These are phyloP conservation scores for Bufotes viridis DNA, from an alignment of 2,797 vertebrate genomes.

Conservation along the genomic window DNA sequence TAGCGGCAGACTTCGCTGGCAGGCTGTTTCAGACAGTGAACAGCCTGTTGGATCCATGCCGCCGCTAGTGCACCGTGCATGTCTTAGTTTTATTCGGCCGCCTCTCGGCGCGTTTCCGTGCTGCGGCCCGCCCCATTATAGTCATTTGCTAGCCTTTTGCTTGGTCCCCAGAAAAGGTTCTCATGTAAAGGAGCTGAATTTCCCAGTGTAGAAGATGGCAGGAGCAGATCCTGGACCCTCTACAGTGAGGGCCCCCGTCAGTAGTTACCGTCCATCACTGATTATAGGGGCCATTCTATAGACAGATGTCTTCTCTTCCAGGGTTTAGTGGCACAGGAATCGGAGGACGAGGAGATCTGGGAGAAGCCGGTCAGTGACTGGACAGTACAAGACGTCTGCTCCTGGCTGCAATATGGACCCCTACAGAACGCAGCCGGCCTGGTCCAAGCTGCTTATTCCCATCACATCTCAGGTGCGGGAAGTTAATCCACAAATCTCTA, in stretches of 20 bases:
- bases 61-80: too few relatives aligned
- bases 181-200: background rate
- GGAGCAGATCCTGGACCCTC: background rate
- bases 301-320: background rate
- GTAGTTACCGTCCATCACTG: background rate
- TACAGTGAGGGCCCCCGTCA: background rate
- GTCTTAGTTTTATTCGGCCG: too few relatives aligned
- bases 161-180: background rate
- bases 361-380: constrained; percentile 55
- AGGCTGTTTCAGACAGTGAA: too few relatives aligned
- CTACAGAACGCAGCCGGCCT: constrained; percentile 40
- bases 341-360: constrained; percentile 47
- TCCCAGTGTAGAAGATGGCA: background rate
- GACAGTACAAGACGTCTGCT: constrained; percentile 49
- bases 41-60: too few relatives aligned
- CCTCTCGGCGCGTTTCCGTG: too few relatives aligned
- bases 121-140: too few relatives aligned
- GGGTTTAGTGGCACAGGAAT: background rate
- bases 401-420: constrained; percentile 51
- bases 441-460: constrained; percentile 42
- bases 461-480: constrained; percentile 40
- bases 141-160: too few relatives aligned
- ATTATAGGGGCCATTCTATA: background rate
- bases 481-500: background rate
- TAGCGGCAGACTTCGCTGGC: too few relatives aligned